phyloP scores from a whole-genome alignment of 2,888 invertebrate species.

The Chaetogeoica ovagalla region DNA sequence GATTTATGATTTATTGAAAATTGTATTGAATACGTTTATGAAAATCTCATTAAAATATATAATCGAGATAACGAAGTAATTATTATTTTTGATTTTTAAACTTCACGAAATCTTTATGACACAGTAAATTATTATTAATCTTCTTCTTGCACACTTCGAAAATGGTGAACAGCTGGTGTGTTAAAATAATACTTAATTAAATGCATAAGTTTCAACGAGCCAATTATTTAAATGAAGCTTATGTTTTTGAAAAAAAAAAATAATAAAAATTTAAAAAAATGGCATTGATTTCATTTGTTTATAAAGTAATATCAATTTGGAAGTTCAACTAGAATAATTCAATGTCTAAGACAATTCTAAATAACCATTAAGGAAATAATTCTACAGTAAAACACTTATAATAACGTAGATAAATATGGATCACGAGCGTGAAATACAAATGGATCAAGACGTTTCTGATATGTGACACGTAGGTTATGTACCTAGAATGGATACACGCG shows the following conservation, averaged over 20 bases:
- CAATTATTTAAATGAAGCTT: background rate
- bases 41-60: too few species aligned
- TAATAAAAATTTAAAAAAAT: background rate
- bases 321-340: background rate
- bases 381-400: background rate
- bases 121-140: too few species aligned
- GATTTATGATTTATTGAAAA: background rate
- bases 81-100: too few species aligned
- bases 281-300: background rate
- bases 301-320: background rate
- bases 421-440: background rate
- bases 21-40: background rate
- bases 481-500: too few species aligned
- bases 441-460: too few species aligned
- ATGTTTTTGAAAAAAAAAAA: background rate
- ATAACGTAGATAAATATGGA: background rate
- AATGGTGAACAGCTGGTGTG: too few species aligned
- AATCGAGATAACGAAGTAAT: too few species aligned
- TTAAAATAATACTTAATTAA: too few species aligned
- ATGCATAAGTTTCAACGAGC: too few species aligned
- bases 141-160: too few species aligned
- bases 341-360: background rate
- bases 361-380: background rate
- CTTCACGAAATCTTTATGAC: too few species aligned
- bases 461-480: too few species aligned